phyloP scores from a whole-genome alignment of 2,113 vertebrate species.

The Dicaeum eximium region DNA sequence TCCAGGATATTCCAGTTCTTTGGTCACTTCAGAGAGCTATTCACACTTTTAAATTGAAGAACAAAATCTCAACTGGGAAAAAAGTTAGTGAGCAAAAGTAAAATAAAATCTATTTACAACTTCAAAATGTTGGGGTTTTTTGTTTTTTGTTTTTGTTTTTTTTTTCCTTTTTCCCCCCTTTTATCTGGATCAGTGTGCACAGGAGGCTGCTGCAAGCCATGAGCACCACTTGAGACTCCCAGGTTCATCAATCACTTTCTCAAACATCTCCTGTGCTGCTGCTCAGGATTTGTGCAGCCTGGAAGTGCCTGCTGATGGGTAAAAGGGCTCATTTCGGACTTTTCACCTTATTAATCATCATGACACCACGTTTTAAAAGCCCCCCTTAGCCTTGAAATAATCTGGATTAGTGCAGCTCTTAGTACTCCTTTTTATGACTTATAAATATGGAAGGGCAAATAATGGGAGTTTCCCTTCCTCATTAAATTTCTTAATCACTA shows the following conservation, averaged over 20 bases:
- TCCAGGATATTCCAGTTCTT: background rate
- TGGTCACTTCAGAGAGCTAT: background rate
- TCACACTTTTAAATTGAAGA: background rate
- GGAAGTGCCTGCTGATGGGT: background rate
- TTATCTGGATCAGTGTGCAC: background rate
- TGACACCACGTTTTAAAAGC: background rate
- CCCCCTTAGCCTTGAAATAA: background rate
- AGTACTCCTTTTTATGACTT: background rate
- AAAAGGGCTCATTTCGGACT: background rate
- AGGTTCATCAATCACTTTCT: accelerated
- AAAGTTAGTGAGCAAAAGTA: background rate
- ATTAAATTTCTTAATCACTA: background rate
- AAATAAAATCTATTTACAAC: background rate
- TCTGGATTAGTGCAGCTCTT: background rate
- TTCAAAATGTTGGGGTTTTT: background rate
- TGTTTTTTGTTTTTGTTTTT: too few relatives aligned
- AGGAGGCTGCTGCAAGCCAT: background rate
- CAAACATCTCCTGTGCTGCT: background rate
- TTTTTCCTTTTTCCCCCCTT: accelerated
- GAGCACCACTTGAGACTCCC: background rate
- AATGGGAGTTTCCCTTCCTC: background rate
- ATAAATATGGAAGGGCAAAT: background rate
- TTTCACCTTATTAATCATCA: background rate
- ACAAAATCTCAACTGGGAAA: background rate
- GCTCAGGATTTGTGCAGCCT: background rate